Percentiles rank a stretch among this genome's conserved stretches.
phyloP scores from a whole-genome alignment of 1,140 invertebrate genomes.

The Trichomalopsis sarcophagae region DNA sequence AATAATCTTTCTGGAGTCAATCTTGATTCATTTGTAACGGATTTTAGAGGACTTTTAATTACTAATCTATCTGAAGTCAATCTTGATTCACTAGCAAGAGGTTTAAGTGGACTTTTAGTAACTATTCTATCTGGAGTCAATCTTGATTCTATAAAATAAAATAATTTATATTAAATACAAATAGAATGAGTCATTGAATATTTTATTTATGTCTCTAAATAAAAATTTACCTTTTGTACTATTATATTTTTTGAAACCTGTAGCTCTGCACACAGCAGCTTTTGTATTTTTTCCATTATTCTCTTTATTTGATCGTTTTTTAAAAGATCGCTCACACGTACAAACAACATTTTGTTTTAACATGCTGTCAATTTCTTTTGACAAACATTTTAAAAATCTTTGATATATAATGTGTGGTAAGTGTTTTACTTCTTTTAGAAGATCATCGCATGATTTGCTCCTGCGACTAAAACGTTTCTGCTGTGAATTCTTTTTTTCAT shows the following conservation, averaged over 20 bases:
- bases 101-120: background rate
- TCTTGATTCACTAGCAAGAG: background rate
- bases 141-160: background rate
- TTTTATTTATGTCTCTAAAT: background rate
- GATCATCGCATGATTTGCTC: slow-evolving; percentile 49
- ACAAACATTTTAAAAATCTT: slow-evolving; percentile 49
- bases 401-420: slow-evolving; percentile 50
- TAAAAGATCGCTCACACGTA: slow-evolving; percentile 24
- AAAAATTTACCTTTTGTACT: slow-evolving; percentile 1
- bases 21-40: background rate
- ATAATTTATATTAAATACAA: background rate
- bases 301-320: slow-evolving; percentile 38
- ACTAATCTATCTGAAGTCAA: slow-evolving; percentile 24
- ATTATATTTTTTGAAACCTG: background rate
- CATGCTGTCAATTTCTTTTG: slow-evolving; percentile 49
- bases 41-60: background rate
- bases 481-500: background rate
- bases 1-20: slow-evolving; percentile 28
- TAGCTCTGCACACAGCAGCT: background rate
- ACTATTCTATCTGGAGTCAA: background rate
- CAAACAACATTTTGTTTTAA: slow-evolving; percentile 47
- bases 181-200: background rate
- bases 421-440: slow-evolving; percentile 49
- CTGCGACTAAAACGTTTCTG: slow-evolving; percentile 26
- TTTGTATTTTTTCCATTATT: slow-evolving; percentile 30